Base-by-base conservation (phyloP, 2,888 invertebrate genomes). In the Ethmia dodecea region DNA sequence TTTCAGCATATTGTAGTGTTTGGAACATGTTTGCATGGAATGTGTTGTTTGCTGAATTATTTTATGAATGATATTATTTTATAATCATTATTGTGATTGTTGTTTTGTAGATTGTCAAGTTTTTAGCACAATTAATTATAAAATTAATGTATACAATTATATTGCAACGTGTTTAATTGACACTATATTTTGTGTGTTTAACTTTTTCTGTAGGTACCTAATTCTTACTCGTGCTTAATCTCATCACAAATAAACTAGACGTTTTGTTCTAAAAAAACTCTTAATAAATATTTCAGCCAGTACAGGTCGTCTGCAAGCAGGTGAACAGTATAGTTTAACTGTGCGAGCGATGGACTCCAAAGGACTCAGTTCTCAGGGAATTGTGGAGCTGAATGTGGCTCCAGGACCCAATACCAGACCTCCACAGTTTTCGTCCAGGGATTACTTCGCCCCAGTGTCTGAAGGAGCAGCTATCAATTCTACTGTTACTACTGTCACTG, bases 381-480 rank as follows among this genome's bases (percentile, higher is more conserved):
- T 96, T 36, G 92, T 96, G 14, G 96, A 96, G 64, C 89, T 96
- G 5, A 90, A 91, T 3, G 92, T 96, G 0, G 92, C 93, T 6
- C 94, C 95, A 0, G 96, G 96, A 1, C 96, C 96, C 89, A 33
- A 96, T 91, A 79, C 93, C 87, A 6, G 92, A 43, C 93, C 95
- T 5, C 96, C 96, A 0, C 89, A 92, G 37, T 96, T 96, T 68
- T 89, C 92, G 1, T 92, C 94, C 37, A 75, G 92, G n/a, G 90
- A 93, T 2, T 96, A 96, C 68, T 94, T 94, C 63, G 93, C 95
- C 2, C 93, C 94, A 50, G 94, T 96, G 6, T 95, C 95, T 45
- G 96, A 96, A 70, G 96, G 96, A 2, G 95, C 94, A 2, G 92
- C 95, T 22, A 92, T 96, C 40, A 95, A 95, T 59, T 94, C 95